Base-by-base conservation (phyloP, 35 echinoderm and acorn worm genomes). In the Heliocidaris tuberculata region DNA sequence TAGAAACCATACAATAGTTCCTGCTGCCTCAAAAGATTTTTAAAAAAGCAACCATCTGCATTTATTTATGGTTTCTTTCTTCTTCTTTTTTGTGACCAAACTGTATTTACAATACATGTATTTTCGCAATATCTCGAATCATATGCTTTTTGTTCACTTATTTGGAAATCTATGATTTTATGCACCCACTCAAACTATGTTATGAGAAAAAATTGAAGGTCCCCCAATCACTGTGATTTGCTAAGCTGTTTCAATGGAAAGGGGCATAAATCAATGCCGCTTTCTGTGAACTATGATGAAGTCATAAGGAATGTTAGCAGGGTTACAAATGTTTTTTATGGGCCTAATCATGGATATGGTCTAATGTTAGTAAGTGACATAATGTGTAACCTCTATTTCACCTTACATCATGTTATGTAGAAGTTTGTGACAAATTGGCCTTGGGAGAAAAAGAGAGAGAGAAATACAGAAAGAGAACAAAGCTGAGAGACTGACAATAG, bases 311-410 rank as follows among this genome's bases (percentile, higher is more conserved):
- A 78, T 78, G 65, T 78, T 7, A 4, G 35, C 35, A 42, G 8
- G 17, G 65, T 17, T 78, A n/a, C 27, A 78, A 21, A 27, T 78
- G 19, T 78, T 71, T 27, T 78, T 78, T 17, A 78, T 24, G 27
- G 21, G 10, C 52, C 21, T n/a, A 78, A 78, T n/a, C 17, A 78
- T 78, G 27, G 65, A 24, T 7, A n/a, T 78, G 19, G 61, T 21
- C 65, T 78, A 78, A 78, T 78, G 65, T 78, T 78, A 78, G 65
- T 78, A 78, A 78, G 27, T 78, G 65, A 78, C 65, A 78, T 78
- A 21, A 78, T 78, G 65, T 78, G 59, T 60, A 78, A 78, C 65
- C 65, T 78, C 7, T 89, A 4, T 89, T 31, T 42, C 87, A 89
- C 11, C 87, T 89, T 89, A 31, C 31, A 85, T 85, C 65, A 85